Percentiles rank a stretch among this genome's conserved stretches.
Evolutionary conservation across 2,888 invertebrate genomes (phyloP).

Genomic region (Heliconius cydno): DNA sequence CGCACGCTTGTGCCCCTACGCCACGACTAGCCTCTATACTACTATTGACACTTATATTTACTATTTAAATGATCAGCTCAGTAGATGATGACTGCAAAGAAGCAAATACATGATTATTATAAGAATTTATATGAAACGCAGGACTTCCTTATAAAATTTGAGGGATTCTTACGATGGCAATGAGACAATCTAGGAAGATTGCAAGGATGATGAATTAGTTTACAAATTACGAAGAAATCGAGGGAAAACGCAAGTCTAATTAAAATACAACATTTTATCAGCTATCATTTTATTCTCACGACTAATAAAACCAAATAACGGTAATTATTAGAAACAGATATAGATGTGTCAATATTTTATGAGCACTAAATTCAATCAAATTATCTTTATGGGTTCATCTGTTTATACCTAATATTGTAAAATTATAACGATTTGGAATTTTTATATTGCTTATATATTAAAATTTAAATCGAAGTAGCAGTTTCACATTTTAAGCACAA

Average conservation of each 20-base stretch:
- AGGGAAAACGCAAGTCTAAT: neutral
- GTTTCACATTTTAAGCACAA: neutral
- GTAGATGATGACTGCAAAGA: no score
- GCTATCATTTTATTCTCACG: conserved; percentile 3
- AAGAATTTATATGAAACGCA: no score
- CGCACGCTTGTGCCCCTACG: no score
- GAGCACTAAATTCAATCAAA: conserved; percentile 12
- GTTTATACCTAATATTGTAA: neutral
- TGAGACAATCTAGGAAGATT: no score
- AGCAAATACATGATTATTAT: no score
- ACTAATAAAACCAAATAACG: conserved; percentile 7
- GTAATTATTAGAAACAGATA: conserved; percentile 8
- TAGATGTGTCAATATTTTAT: conserved; percentile 12
- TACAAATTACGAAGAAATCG: no score
- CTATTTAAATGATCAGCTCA: no score
- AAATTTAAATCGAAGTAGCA: neutral
- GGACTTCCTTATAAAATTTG: no score
- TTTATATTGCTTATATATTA: neutral
- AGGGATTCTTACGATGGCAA: no score
- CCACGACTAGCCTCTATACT: no score
- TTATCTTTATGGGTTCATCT: conserved; percentile 7
- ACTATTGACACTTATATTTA: no score
- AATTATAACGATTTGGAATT: neutral
- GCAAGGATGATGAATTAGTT: no score
- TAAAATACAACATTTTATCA: neutral